phyloP scores from a whole-genome alignment of 2,113 vertebrate genomes.

The Tychaedon coryphoeus region DNA sequence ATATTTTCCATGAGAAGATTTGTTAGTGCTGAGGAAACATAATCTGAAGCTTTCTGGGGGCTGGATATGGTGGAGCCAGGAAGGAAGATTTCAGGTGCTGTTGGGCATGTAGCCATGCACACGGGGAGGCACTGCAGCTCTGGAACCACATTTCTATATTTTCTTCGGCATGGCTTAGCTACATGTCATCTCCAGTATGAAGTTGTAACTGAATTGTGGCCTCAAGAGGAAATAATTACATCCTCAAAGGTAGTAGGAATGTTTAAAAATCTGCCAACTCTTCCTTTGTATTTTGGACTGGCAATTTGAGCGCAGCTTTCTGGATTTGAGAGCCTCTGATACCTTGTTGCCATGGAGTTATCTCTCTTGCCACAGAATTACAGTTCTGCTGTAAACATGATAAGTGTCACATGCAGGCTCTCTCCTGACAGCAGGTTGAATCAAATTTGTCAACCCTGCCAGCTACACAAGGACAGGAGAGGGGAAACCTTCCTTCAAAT shows the following conservation, averaged over 20 bases:
- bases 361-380: not conserved
- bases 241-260: not conserved
- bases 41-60: not conserved
- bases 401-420: not conserved
- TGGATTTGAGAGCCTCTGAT: not conserved
- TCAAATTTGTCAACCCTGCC: not conserved
- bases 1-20: not conserved
- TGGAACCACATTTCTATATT: not conserved
- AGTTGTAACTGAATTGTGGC: not conserved
- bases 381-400: not conserved
- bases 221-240: not conserved
- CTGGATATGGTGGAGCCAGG: not conserved
- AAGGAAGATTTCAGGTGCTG: not conserved
- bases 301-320: not conserved
- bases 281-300: not conserved
- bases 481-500: not conserved
- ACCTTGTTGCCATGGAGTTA: not conserved
- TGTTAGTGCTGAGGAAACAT: not conserved
- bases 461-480: not conserved
- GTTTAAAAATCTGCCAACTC: not conserved
- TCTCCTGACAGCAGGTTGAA: not conserved
- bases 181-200: not conserved
- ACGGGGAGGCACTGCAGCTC: accelerated
- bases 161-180: not conserved
- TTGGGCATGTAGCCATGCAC: accelerated